These are phyloP conservation scores for Coilia nasus DNA, from an alignment of 2,797 vertebrate species.

Conservation along the genomic window DNA sequence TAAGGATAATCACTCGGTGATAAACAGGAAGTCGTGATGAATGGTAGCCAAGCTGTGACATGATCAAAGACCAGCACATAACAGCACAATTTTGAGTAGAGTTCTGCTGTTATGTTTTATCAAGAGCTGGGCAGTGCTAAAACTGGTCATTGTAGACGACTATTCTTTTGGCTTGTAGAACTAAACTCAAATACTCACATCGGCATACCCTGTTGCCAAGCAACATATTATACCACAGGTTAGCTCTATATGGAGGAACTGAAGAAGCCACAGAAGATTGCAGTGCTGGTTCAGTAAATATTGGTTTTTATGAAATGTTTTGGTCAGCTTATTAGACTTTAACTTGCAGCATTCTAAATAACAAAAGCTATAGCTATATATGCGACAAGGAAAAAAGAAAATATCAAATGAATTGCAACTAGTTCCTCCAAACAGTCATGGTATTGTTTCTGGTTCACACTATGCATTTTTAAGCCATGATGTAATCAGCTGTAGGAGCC, in stretches of 20 bases:
- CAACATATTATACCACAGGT: background rate
- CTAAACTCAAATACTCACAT: background rate
- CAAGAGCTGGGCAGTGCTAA: background rate
- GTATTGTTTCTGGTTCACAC: background rate
- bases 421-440: background rate
- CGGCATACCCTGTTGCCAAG: conserved; percentile 15
- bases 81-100: background rate
- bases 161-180: background rate
- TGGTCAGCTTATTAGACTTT: background rate
- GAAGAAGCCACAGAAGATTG: background rate
- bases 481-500: background rate
- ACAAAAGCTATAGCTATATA: background rate
- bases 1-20: too few relatives aligned
- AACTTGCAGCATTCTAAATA: background rate
- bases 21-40: background rate
- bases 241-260: background rate
- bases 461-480: background rate
- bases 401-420: background rate
- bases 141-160: background rate
- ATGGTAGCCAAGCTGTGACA: background rate
- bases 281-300: background rate
- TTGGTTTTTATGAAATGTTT: background rate
- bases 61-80: background rate
- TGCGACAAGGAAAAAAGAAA: background rate
- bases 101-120: background rate